Base-by-base conservation (phyloP, 2,888 invertebrate genomes). In the Apeira syringaria region DNA sequence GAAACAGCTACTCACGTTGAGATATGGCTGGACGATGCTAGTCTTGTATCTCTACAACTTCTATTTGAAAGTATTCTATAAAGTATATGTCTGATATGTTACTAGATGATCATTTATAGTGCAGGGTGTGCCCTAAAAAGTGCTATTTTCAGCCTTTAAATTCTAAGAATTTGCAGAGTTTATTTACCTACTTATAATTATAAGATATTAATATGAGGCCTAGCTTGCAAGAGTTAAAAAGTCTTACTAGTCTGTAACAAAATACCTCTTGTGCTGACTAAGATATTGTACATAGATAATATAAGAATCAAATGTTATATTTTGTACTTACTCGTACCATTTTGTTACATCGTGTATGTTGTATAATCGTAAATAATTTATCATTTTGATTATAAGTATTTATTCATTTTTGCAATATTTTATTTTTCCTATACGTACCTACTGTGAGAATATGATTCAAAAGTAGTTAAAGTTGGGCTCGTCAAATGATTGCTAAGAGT, bases 21-120 rank as follows among this genome's bases (percentile, higher is more conserved):
- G 74, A 53, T 89, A 80, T 50, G 58, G 64, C 3, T 88, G 84
- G 80, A 72, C 83, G 1, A 57, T 85, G 45, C 44, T 88, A 3
- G 44, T 83, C 7, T 56, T 90, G 32, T 87, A 82, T 54, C 48
- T 85, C 6, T 86, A 85, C 48, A 72, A 75, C 41, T 50, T 82
- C 17, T 86, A 79, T 57, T 59, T 85, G 41, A 68, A 59, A 28
- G 12, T 80, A 13, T 51, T 68, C 13, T 63, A 63, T 34, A 71
- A 50, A 44, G 22, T 61, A 18, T 41, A 47, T 42, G 30, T 68
- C 46, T 53, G 60, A 52, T 7, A 24, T 15, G 4, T 15, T 2
- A 4, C 15, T 15, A 15, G 15, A 15, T 15, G 15, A 2, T 15
- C 4, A 15, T 2, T 15, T 3, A 15, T 15, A 15, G 4, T 15